A percentile compares a stretch with the other conserved stretches of the same genome.
These are phyloP conservation scores for Xiphias gladius DNA, from an alignment of 2,113 vertebrate species.

Conservation along the genomic window DNA sequence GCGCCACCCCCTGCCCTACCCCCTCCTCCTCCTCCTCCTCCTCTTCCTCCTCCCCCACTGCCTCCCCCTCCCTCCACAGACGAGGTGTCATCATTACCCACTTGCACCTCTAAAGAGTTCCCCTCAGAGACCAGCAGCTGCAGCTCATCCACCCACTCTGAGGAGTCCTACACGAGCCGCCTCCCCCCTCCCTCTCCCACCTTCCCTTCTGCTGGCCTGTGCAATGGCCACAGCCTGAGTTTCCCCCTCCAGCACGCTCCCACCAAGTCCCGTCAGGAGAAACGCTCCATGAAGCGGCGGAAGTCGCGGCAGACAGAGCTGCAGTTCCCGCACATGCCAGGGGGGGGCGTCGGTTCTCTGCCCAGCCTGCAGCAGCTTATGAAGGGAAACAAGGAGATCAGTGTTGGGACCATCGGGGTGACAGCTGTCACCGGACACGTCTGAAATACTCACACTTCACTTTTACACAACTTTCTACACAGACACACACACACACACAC, in stretches of 20 bases:
- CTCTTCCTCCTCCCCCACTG: slow-evolving; percentile 81
- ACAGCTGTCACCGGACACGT: slow-evolving; percentile 92
- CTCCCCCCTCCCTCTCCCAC: slow-evolving; percentile 88
- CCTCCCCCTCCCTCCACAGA: slow-evolving; percentile 80
- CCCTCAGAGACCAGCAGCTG: slow-evolving; percentile 91
- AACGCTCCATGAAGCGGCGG: slow-evolving; percentile 91
- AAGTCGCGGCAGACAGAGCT: slow-evolving; percentile 92
- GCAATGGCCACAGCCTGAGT: slow-evolving; percentile 87
- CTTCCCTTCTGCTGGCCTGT: slow-evolving; percentile 84
- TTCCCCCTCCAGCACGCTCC: slow-evolving; percentile 62
- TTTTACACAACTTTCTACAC: slow-evolving; percentile 28
- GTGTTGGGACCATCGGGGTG: slow-evolving; percentile 91
- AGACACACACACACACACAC: slow-evolving; percentile 25
- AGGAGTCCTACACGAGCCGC: slow-evolving; percentile 92
- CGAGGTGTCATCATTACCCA: slow-evolving; percentile 82
- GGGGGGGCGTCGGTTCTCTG: slow-evolving; percentile 81
- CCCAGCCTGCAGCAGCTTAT: slow-evolving; percentile 94
- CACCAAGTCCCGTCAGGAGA: slow-evolving; percentile 92
- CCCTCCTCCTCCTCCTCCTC: slow-evolving; percentile 77
- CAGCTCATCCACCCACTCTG: slow-evolving; percentile 91
- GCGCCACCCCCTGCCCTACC: slow-evolving; percentile 83
- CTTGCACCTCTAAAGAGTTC: slow-evolving; percentile 87
- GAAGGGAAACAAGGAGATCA: slow-evolving; percentile 94
- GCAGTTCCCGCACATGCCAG: slow-evolving; percentile 70
- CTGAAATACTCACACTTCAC: slow-evolving; percentile 75